Base-by-base conservation (phyloP, 2,797 vertebrate species). In the Garrulus glandarius region DNA sequence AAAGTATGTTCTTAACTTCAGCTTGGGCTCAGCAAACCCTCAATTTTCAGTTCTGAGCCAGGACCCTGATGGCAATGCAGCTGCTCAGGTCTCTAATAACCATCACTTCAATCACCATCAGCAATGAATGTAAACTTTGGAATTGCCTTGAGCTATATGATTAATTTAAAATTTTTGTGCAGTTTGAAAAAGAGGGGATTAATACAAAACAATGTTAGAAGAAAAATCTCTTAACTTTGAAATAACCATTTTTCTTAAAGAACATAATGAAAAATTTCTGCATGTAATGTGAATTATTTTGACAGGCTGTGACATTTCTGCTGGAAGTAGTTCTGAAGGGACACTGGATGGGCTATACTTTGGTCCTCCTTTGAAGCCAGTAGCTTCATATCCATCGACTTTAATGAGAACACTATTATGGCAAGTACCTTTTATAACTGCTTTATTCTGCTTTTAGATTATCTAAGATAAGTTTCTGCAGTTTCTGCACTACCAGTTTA, bases 51-150 rank as follows among this genome's bases (percentile, higher is more conserved):
- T 91, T 84, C 56, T 92, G 75, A 91, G 75, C 64, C 75, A 89
- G 93, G 87, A 61, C 87, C 74, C 84, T 92, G 76, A 79, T 84
- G 90, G 82, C 92, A 88, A 11, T 83, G 79, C 91, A 95, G 92
- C 92, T 97, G 94, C 93, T 81, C 53, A 77, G 82, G 87, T 91
- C 72, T 91, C 71, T 89, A 91, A 87, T 78, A 85, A 87, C 76
- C 78, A 94, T 78, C 72, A 49, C 94, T 92, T 95, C 86, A 91
- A 52, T 89, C 90, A 57, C 91, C 72, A 87, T 81, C 84, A 86
- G 61, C 89, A 85, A 29, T 37, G 61, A 93, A 68, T 32, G 59
- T 79, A 86, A 93, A 83, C 79, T 91, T 90, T 70, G 57, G 46
- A 94, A 89, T 52, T 75, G 74, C 95, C 84, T 83, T 80, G 50